Evolutionary conservation across 1,140 invertebrate species (phyloP), one percentile per base, ranked within the genome.

Genomic region (Vanessa atalanta): DNA sequence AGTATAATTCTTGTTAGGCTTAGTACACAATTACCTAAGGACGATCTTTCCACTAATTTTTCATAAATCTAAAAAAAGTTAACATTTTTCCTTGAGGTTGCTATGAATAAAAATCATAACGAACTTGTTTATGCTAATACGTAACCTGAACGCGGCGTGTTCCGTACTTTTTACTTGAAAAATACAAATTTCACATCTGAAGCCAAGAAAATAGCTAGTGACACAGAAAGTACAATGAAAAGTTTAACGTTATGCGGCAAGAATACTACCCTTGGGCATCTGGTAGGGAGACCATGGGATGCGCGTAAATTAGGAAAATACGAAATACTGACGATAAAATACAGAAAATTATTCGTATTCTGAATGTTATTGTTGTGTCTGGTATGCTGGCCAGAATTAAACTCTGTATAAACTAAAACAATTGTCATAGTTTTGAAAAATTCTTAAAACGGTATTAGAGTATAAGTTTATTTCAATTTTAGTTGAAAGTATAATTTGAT

Each of bases 211-310:
- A 79, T 77, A 73, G 72, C 75, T 16, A 70, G 75, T 78, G 78
- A 79, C 79, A 80, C 65, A 72, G 73, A 76, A 73, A 79, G 73
- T 79, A 79, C 75, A 81, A 83, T 81, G 81, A 84, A 81, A 83
- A 83, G 72, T 79, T 80, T 80, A 82, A 71, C 74, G 74, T 72
- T 73, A 77, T 73, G 75, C 75, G 75, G 70, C 75, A 64, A 53
- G 60, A 73, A 69, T 74, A 74, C 72, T 70, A 74, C 72, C 72
- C 76, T 67, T 67, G 76, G 68, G 76, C 72, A 71, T 67, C 64
- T 53, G 48, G 47, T 73, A 71, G 57, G 14, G 26, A 2, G 37
- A 70, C 70, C 61, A 73, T 12, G 31, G 2, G 47, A 3, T 47
- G 1, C 23, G 68, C 37, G 67, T 71, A 70, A 50, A 48, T 69